Percentiles rank a stretch among this genome's conserved stretches.
Evolutionary conservation across 2,797 vertebrate species (phyloP).

Genomic region (Adelosebastes latens): DNA sequence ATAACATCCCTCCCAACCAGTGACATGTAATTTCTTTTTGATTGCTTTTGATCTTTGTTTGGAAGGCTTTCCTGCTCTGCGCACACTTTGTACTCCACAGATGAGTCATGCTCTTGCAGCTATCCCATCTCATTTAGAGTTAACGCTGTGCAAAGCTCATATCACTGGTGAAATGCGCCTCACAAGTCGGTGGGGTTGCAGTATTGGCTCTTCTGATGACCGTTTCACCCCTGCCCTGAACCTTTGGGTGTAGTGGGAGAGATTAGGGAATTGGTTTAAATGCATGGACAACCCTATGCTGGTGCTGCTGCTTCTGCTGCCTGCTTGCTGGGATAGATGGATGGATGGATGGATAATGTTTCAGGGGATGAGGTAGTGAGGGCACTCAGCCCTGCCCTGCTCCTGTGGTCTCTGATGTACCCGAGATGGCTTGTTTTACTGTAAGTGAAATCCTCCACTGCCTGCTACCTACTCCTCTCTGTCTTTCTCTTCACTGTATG

Average conservation of each 20-base stretch:
- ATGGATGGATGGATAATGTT: slow-evolving; percentile 71
- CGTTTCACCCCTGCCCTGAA: slow-evolving; percentile 21
- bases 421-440: slow-evolving; percentile 80
- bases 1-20: slow-evolving; percentile 47
- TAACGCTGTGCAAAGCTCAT: slow-evolving; percentile 6
- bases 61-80: slow-evolving; percentile 50
- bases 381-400: slow-evolving; percentile 72
- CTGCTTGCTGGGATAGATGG: slow-evolving; percentile 61
- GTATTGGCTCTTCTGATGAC: slow-evolving; percentile 8
- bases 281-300: slow-evolving; percentile 24
- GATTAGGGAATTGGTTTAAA: slow-evolving; percentile 47
- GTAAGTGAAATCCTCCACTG: slow-evolving; percentile 81
- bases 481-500: slow-evolving; percentile 63
- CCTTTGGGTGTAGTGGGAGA: not conserved
- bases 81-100: slow-evolving; percentile 51
- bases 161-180: slow-evolving; percentile 14
- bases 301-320: slow-evolving; percentile 32
- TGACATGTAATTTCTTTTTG: slow-evolving; percentile 56
- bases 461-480: slow-evolving; percentile 68
- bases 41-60: slow-evolving; percentile 65
- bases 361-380: slow-evolving; percentile 73
- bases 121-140: not conserved
- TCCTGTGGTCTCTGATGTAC: slow-evolving; percentile 73
- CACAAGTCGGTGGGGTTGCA: not conserved
- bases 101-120: slow-evolving; percentile 62